Evolutionary conservation across 2,888 invertebrate genomes (phyloP), one percentile per base, ranked within the genome.

Genomic region (Pristionchus exspectatus): DNA sequence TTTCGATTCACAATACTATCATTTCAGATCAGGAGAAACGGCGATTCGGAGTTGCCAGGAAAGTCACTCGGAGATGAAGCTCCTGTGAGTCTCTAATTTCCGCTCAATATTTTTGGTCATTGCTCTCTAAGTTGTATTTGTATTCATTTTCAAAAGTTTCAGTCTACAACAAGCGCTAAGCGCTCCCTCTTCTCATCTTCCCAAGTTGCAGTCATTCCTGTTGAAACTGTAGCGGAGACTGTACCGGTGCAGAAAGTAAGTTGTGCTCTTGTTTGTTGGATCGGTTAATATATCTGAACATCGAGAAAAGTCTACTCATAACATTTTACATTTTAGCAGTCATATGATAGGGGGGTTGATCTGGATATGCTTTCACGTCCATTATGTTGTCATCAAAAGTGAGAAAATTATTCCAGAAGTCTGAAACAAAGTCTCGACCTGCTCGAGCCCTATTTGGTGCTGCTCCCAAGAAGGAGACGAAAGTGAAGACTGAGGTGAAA

Each of bases 141-240:
- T 44, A 33, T 12, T 77, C 44, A 72, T 18, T 33, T 14, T 72
- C 9, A 12, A 9, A 7, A 69, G 12, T 69, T 69, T 30, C 69
- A 81, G 81, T 59, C 84, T 2, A 33, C 84, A 18, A 59, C 56
- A 33, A 59, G 84, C 50, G 84, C 84, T 24, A 85, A 85, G 56
- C 84, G 84, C 56, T n/a, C 84, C 10, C 84, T 85, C 59, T 59
- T 59, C 84, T 30, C 84, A 7, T 21, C 84, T 21, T 30, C 83
- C 24, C 50, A 30, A 12, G 16, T 56, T 16, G 83, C 24, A 54
- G 83, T 83, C 2, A 44, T 30, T 14, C 83, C 38, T 16, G 14
- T 27, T 33, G 84, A 85, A 24, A 59, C 59, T 24, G 59, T 33
- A 33, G 9, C 33, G 12, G 84, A 85, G 59, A 85, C 59, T 54